Conservation (phyloP, 2,888 invertebrate genomes). For the Cephus nigrinus region DNA sequence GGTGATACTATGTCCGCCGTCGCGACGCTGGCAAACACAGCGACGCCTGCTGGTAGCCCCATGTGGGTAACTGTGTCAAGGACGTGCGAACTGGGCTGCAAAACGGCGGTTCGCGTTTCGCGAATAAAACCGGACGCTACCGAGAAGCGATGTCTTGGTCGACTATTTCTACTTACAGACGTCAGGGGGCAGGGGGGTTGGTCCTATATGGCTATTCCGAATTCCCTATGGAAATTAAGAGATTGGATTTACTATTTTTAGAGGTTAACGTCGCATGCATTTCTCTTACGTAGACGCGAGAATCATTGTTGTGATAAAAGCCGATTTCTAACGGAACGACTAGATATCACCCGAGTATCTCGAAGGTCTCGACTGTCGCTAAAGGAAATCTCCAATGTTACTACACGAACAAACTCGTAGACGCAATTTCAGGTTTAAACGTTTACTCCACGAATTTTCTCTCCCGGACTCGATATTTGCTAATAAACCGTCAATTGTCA, state of each 20-base stretch:
- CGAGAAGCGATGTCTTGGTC: neutral
- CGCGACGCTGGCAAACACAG: conserved; percentile 18
- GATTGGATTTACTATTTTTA: neutral
- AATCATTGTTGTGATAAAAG: neutral
- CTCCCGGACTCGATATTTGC: neutral
- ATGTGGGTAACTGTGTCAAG: conserved; percentile 67
- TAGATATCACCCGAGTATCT: neutral
- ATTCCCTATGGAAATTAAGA: neutral
- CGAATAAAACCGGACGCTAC: conserved; percentile 12
- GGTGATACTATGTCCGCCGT: neutral
- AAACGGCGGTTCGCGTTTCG: conserved; percentile 53
- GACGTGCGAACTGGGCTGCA: conserved; percentile 65
- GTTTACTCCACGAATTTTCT: neutral
- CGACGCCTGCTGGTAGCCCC: conserved; percentile 41
- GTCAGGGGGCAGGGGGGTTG: neutral
- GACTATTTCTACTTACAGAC: neutral
- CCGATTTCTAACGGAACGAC: neutral
- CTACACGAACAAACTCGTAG: neutral
- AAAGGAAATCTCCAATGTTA: neutral
- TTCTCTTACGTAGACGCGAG: neutral
- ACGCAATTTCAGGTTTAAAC: neutral
- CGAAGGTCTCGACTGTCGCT: neutral
- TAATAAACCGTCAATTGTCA: neutral
- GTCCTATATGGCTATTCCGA: neutral
- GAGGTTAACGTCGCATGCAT: neutral